Evolutionary conservation across 1,140 invertebrate species (phyloP).

Genomic region (Drosophila teissieri): DNA sequence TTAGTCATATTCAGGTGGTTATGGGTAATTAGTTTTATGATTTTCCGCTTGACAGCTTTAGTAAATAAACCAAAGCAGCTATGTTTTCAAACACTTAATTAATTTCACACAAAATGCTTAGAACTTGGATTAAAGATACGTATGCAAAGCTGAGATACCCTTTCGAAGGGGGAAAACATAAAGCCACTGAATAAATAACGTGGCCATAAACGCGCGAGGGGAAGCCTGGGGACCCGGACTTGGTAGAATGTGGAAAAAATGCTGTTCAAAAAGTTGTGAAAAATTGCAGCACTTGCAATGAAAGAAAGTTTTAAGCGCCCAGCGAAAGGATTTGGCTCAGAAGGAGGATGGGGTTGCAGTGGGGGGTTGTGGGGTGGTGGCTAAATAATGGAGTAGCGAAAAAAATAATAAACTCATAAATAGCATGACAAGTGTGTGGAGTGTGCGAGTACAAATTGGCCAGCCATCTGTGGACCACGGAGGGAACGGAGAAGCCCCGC

Average conservation of each 20-base stretch:
- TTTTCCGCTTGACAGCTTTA: too few relatives aligned
- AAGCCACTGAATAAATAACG: constrained; percentile 71
- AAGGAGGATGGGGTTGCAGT: not conserved
- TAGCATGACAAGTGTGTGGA: constrained; percentile 62
- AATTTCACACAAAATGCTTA: too few relatives aligned
- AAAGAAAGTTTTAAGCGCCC: constrained; percentile 72
- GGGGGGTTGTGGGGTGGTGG: constrained; percentile 17
- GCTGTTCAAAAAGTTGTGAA: constrained; percentile 59
- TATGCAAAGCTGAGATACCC: not conserved
- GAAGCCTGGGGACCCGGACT: constrained; percentile 2
- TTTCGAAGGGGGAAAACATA: constrained; percentile 21
- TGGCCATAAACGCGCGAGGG: constrained; percentile 44
- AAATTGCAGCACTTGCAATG: constrained; percentile 76
- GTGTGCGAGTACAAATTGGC: constrained; percentile 14
- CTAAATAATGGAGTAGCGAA: constrained; percentile 63
- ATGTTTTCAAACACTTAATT: too few relatives aligned
- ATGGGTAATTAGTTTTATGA: too few relatives aligned
- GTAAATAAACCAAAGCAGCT: too few relatives aligned
- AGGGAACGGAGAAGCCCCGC: constrained; percentile 5
- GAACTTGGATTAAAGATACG: too few relatives aligned
- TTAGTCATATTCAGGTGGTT: too few relatives aligned
- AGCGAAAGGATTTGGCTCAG: constrained; percentile 36
- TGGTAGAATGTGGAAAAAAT: constrained; percentile 38
- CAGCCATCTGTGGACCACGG: constrained; percentile 30
- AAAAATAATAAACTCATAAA: constrained; percentile 80